phyloP scores from a whole-genome alignment of 2,797 vertebrate species.

The Antrozous pallidus region DNA sequence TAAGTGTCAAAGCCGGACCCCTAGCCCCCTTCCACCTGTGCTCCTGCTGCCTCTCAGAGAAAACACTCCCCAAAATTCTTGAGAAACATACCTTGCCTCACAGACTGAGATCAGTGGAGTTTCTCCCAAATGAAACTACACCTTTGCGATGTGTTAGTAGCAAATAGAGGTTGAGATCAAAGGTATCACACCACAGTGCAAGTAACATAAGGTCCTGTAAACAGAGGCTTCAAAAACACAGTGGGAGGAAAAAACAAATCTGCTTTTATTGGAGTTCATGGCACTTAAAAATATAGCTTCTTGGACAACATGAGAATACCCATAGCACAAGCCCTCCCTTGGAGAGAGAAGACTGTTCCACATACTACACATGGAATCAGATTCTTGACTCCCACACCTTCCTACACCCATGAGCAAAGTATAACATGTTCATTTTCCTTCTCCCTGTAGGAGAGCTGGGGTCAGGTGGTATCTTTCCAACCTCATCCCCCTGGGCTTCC shows the following conservation, averaged over 20 bases:
- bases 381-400: neutral
- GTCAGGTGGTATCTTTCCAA: neutral
- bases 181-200: neutral
- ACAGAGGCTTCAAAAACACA: neutral
- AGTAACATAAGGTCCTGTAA: neutral
- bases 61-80: neutral
- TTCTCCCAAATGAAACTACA: neutral
- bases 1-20: neutral
- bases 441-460: neutral
- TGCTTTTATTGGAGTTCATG: neutral
- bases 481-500: neutral
- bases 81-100: conserved; percentile 12
- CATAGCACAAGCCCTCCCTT: neutral
- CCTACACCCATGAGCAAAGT: neutral
- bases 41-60: neutral
- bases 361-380: neutral
- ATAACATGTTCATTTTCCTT: neutral
- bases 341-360: neutral
- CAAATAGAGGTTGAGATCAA: conserved; percentile 15
- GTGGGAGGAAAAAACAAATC: neutral
- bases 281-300: neutral
- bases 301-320: neutral
- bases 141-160: neutral
- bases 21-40: fast-evolving
- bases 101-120: conserved; percentile 8